These are phyloP conservation scores for Cossypha polioptera DNA, from an alignment of 2,797 vertebrate genomes.

Conservation along the genomic window DNA sequence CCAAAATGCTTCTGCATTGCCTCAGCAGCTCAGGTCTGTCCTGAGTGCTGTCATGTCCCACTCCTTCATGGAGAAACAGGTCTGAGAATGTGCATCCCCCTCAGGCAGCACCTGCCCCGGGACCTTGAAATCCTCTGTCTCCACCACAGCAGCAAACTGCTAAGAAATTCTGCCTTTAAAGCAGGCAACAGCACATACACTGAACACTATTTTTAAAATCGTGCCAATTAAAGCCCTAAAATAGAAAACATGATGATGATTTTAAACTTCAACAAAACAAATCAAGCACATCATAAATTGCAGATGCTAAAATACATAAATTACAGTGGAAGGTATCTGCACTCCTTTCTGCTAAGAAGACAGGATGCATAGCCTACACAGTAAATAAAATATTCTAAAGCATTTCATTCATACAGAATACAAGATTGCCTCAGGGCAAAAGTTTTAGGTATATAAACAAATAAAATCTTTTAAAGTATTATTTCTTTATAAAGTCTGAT, in stretches of 20 bases:
- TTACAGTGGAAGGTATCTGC: neutral
- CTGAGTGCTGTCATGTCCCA: neutral
- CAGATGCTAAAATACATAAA: neutral
- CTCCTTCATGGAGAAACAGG: neutral
- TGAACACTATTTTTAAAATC: neutral
- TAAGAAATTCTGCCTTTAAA: neutral
- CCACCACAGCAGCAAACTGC: neutral
- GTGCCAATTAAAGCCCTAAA: neutral
- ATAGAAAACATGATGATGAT: neutral
- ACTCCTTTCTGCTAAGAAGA: neutral
- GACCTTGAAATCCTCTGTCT: neutral
- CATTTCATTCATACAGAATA: neutral
- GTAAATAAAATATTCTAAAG: neutral
- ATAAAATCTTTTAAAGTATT: neutral
- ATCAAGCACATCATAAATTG: constrained; percentile 1
- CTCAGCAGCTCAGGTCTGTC: neutral
- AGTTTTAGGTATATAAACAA: neutral
- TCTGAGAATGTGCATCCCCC: neutral
- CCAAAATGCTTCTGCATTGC: neutral
- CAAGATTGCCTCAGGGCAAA: neutral
- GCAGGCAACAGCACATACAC: neutral
- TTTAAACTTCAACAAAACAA: neutral
- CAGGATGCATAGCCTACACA: neutral
- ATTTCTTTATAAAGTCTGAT: neutral
- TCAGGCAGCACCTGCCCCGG: neutral